phyloP scores from a whole-genome alignment of 1,140 invertebrate genomes.

The Dendroctonus ponderosae region DNA sequence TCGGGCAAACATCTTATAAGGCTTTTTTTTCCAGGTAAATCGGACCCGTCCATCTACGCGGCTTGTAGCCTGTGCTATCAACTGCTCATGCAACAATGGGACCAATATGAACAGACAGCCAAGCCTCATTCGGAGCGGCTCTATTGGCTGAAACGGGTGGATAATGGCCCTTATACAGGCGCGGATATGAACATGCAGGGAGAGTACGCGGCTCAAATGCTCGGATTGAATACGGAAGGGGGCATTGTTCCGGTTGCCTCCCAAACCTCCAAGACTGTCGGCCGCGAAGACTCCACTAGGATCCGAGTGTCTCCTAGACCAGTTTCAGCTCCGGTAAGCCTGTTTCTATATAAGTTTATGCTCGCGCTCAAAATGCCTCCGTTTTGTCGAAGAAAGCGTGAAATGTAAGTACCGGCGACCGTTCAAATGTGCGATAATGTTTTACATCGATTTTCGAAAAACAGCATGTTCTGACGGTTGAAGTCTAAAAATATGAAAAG shows the following conservation, averaged over 20 bases:
- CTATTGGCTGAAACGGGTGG: conserved; percentile 89
- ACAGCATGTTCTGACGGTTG: no score
- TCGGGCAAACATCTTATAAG: background rate
- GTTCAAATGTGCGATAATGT: no score
- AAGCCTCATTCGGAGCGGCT: conserved; percentile 82
- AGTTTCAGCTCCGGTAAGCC: conserved; percentile 35
- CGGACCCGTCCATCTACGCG: conserved; percentile 56
- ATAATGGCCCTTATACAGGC: conserved; percentile 83
- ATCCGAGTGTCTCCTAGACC: conserved; percentile 34
- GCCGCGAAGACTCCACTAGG: conserved; percentile 22
- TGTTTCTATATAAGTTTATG: background rate
- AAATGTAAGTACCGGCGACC: no score
- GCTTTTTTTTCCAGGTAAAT: conserved; percentile 44
- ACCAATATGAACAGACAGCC: conserved; percentile 78
- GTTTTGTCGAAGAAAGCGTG: no score
- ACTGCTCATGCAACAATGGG: conserved; percentile 86
- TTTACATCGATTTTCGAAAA: no score
- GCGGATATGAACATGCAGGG: conserved; percentile 87
- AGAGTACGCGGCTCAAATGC: conserved; percentile 83
- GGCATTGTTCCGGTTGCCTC: conserved; percentile 31
- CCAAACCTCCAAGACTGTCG: background rate
- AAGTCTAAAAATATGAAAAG: no score
- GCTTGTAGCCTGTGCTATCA: conserved; percentile 83
- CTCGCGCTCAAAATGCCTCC: no score
- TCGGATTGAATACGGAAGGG: conserved; percentile 69